These are phyloP conservation scores for Chiloscyllium punctatum DNA, from an alignment of 2,797 vertebrate species.

Conservation along the genomic window DNA sequence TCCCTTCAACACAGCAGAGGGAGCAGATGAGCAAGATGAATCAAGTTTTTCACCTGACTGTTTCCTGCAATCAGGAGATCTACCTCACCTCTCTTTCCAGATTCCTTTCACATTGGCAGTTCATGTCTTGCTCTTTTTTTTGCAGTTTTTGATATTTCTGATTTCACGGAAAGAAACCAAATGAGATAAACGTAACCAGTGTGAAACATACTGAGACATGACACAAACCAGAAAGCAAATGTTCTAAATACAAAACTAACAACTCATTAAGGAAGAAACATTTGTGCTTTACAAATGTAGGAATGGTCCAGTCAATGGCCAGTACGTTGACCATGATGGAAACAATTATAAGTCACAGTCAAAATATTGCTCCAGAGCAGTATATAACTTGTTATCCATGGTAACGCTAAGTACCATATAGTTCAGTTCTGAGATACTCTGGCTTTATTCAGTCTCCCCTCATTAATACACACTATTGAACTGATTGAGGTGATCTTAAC, in stretches of 20 bases:
- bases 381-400: neutral
- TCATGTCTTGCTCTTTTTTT: neutral
- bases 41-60: neutral
- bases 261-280: neutral
- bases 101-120: neutral
- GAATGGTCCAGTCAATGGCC: neutral
- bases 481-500: neutral
- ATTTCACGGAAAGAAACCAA: neutral
- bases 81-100: neutral
- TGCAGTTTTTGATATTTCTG: neutral
- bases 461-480: neutral
- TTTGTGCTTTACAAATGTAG: neutral
- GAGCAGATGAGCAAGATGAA: neutral
- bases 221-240: neutral
- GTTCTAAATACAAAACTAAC: neutral
- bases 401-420: neutral
- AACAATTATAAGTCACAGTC: neutral
- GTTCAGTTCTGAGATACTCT: neutral
- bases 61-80: neutral
- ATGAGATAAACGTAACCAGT: neutral
- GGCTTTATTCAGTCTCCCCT: neutral
- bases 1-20: neutral
- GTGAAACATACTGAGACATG: neutral
- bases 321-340: neutral
- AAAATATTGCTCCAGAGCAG: neutral